Conservation (phyloP, 2,113 vertebrate species). For the Bothrops jararaca region DNA sequence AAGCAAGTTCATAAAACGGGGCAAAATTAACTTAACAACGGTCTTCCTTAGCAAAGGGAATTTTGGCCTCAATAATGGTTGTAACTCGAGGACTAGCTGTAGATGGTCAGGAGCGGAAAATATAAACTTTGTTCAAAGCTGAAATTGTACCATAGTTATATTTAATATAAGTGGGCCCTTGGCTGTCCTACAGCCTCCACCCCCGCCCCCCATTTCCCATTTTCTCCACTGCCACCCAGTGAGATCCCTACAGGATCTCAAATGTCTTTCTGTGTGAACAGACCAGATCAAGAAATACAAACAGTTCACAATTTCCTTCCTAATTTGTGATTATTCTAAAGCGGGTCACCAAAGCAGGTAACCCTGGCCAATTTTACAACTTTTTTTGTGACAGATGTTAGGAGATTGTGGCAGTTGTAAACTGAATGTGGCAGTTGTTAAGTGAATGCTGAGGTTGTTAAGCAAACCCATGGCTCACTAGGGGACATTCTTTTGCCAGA, state of each 20-base stretch:
- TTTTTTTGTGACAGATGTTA: too few species aligned
- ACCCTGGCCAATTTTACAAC: not conserved
- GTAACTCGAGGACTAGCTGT: too few species aligned
- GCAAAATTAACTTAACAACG: too few species aligned
- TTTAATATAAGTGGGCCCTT: not conserved
- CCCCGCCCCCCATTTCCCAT: not conserved
- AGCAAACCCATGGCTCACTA: not conserved
- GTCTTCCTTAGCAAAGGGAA: too few species aligned
- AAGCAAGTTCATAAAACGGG: too few species aligned
- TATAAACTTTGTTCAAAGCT: not conserved
- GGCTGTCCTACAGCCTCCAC: not conserved
- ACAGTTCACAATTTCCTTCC: not conserved
- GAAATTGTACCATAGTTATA: not conserved
- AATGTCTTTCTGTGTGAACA: not conserved
- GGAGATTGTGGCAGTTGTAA: not conserved
- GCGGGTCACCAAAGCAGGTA: not conserved
- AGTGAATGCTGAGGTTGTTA: not conserved
- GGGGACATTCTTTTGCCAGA: too few species aligned
- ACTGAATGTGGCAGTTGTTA: not conserved
- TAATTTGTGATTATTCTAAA: not conserved
- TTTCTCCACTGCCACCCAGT: not conserved
- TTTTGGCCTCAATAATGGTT: too few species aligned
- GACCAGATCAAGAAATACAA: not conserved
- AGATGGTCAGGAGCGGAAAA: too few species aligned
- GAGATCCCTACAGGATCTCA: not conserved